Evolutionary conservation across 1,140 invertebrate genomes (phyloP), one percentile per base, ranked within the genome.

Genomic region (Saccostrea echinata): DNA sequence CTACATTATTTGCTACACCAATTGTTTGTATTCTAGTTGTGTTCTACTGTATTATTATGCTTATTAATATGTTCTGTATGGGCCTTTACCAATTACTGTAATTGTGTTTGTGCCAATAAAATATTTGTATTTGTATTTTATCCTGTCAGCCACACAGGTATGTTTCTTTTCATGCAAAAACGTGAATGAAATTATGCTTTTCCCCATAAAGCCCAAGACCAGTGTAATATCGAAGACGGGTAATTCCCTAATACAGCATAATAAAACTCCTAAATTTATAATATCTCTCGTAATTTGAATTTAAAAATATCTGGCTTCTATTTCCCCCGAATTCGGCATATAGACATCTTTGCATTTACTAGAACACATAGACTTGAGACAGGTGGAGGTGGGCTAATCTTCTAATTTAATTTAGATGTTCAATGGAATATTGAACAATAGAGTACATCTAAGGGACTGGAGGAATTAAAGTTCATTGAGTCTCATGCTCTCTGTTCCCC

Each of bases 371-470:
- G n/a, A n/a, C 18, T 21, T 18, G 55, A 57, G 55, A 21, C 55
- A 61, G 68, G 68, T 76, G 30, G 33, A 76, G 68, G 68, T 33
- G 12, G 68, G 12, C 27, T 27, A 30, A 33, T 30, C 68, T 3
- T 16, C 68, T 16, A 76, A 30, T 33, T 27, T 76, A 30, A 76
- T 30, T 30, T 30, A 30, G 68, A 33, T 33, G 27, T 33, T 76
- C 68, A 76, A 76, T 76, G 68, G 27, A 76, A 76, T 30, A 30
- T 76, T 30, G 8, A 33, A 76, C 12, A 76, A 76, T 76, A 30
- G 68, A 76, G 68, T 76, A 76, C 24, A 76, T 76, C 27, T 76
- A 30, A 76, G 11, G 68, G 68, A 27, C 3, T 27, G 68, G 11
- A 33, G 30, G 13, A 76, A 76, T 76, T 33, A 76, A 76, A 76